These are phyloP conservation scores for Leptinotarsa juncta DNA, from an alignment of 2,888 invertebrate species.

Conservation along the genomic window DNA sequence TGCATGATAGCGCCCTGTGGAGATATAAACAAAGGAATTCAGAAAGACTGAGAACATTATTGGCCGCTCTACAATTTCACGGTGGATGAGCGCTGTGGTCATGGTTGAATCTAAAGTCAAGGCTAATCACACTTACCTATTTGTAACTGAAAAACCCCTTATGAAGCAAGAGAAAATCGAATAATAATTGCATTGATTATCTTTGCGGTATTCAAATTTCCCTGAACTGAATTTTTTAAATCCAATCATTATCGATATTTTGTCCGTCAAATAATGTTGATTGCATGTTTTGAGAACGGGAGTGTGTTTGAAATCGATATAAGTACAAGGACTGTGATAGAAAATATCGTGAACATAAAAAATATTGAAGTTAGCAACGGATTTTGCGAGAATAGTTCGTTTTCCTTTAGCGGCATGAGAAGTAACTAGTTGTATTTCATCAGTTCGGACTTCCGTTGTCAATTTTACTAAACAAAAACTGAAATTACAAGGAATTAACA, in stretches of 20 bases:
- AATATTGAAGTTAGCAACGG: no score
- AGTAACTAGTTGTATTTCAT: no score
- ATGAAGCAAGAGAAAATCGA: conserved; percentile 6
- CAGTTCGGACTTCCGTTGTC: no score
- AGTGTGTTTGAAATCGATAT: no score
- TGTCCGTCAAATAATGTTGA: neutral
- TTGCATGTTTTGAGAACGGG: neutral
- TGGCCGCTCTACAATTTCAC: conserved; percentile 17
- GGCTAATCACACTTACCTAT: neutral
- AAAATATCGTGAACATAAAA: no score
- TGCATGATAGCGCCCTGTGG: neutral
- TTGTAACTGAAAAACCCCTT: neutral
- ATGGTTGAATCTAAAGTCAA: conserved; percentile 33
- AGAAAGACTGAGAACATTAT: neutral
- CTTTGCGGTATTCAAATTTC: neutral
- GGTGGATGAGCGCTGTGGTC: conserved; percentile 35
- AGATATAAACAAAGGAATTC: neutral
- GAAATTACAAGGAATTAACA: no score
- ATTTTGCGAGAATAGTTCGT: no score
- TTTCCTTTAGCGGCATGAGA: no score
- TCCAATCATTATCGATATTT: neutral
- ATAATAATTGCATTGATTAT: neutral
- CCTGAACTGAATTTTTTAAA: neutral
- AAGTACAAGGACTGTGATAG: no score
- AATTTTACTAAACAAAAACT: no score